These are phyloP conservation scores for Melopsittacus undulatus DNA, from an alignment of 2,797 vertebrate species.

Conservation along the genomic window DNA sequence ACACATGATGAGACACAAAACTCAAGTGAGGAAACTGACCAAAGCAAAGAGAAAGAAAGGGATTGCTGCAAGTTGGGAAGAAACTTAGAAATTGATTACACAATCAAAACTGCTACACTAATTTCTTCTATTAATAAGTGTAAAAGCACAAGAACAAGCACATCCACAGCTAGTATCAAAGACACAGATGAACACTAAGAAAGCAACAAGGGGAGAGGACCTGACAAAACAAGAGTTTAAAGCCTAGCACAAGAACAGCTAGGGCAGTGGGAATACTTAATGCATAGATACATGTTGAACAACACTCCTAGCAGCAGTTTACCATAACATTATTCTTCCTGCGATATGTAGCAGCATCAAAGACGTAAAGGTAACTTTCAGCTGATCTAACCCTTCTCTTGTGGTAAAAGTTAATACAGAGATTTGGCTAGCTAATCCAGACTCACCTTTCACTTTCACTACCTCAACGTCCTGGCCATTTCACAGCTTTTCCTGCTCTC, in stretches of 20 bases:
- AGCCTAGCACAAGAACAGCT: fast-evolving
- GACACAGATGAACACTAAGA: neutral
- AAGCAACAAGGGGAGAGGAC: neutral
- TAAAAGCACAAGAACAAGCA: neutral
- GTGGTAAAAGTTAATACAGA: neutral
- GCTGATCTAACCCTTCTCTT: neutral
- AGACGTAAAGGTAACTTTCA: neutral
- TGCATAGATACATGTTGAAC: neutral
- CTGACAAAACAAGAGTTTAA: neutral
- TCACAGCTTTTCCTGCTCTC: neutral
- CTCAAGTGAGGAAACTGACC: neutral
- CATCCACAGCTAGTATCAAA: neutral
- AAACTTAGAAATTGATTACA: neutral
- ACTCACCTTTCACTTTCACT: neutral
- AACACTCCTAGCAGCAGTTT: neutral
- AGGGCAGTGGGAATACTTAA: neutral
- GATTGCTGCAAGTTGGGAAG: neutral
- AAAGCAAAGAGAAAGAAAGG: neutral
- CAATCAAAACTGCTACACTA: neutral
- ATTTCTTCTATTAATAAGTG: neutral
- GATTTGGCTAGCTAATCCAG: neutral
- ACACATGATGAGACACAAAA: neutral
- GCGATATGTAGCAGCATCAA: neutral
- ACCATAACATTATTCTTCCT: neutral
- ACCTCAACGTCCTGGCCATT: neutral